phyloP scores from a whole-genome alignment of 2,888 invertebrate species.

The Pseudococcus longispinus region DNA sequence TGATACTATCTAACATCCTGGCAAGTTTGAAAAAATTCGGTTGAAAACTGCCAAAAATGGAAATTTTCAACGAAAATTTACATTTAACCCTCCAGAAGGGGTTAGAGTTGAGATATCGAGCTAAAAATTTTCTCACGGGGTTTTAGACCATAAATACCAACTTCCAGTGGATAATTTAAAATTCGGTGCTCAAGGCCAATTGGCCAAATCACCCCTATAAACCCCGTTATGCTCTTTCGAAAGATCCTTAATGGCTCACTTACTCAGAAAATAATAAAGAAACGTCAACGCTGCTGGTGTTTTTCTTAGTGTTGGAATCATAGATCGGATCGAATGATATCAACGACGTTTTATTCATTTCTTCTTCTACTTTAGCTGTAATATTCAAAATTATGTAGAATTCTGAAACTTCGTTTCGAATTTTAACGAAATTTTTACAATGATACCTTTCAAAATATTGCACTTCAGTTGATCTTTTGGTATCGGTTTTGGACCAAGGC shows the following conservation, averaged over 20 bases:
- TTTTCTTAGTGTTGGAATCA: conserved; percentile 48
- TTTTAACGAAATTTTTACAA: not conserved
- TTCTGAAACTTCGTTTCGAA: not conserved
- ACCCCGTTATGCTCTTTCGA: too few relatives aligned
- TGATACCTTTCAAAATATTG: conserved; percentile 87
- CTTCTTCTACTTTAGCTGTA: conserved; percentile 74
- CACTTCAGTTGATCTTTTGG: conserved; percentile 93
- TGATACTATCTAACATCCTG: too few relatives aligned
- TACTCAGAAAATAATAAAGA: conserved; percentile 38
- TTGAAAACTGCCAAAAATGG: too few relatives aligned
- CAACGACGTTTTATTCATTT: conserved; percentile 64
- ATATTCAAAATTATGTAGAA: conserved; percentile 60
- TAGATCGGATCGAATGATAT: conserved; percentile 58
- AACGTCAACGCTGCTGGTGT: conserved; percentile 25
- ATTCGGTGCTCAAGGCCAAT: too few relatives aligned
- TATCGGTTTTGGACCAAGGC: conserved; percentile 68
- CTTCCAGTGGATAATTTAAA: too few relatives aligned
- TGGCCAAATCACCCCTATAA: too few relatives aligned
- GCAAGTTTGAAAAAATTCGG: too few relatives aligned
- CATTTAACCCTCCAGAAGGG: too few relatives aligned
- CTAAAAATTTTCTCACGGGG: too few relatives aligned
- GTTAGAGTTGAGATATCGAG: too few relatives aligned
- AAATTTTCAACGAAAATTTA: too few relatives aligned
- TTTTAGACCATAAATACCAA: too few relatives aligned
- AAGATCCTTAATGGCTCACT: not conserved